Evolutionary conservation across 2,888 invertebrate genomes (phyloP), one percentile per base, ranked within the genome.

Genomic region (Thelaira solivaga): DNA sequence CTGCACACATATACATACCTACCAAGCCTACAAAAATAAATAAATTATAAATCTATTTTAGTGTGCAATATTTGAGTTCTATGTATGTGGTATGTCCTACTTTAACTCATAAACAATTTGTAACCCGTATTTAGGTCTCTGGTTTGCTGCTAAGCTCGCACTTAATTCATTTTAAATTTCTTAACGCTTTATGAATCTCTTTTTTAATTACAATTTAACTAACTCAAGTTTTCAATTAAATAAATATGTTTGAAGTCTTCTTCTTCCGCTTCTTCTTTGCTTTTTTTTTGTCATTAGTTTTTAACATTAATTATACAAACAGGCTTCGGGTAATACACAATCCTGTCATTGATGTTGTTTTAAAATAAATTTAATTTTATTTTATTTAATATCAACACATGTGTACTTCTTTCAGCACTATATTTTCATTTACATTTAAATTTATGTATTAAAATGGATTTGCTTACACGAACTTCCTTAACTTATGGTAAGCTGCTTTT

Each of bases 291-390:
- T 53, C 31, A 43, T 67, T 34, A 53, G 53, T 67, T 53, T 41
- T 20, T 24, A 43, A 31, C 22, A 53, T 41, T 31, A 65, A 41
- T 65, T 51, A 65, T 13, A 51, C 34, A 22, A 51, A 22, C n/a
- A 34, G 2, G 0, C 3, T 16, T 20, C 7, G 29, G 13, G 22
- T 43, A 45, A 26, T n/a, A n/a, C n/a, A n/a, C n/a, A n/a, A n/a
- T n/a, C n/a, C 29, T 51, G 18, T 26, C 55, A 57, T 11, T 47
- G 45, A 57, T 36, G 67, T 68, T 55, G 55, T 55, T 67, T n/a
- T 67, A 24, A 49, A 36, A 49, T 5, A 34, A 34, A 11, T 16
- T 34, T 22, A n/a, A 3, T 47, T 62, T 39, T 20, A 11, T 13
- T 31, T 20, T 65, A 10, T 31, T 26, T 53, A 10, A 43, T 55